Evolutionary conservation across 2,888 invertebrate species (phyloP).

Genomic region (Petrophora chlorosata): DNA sequence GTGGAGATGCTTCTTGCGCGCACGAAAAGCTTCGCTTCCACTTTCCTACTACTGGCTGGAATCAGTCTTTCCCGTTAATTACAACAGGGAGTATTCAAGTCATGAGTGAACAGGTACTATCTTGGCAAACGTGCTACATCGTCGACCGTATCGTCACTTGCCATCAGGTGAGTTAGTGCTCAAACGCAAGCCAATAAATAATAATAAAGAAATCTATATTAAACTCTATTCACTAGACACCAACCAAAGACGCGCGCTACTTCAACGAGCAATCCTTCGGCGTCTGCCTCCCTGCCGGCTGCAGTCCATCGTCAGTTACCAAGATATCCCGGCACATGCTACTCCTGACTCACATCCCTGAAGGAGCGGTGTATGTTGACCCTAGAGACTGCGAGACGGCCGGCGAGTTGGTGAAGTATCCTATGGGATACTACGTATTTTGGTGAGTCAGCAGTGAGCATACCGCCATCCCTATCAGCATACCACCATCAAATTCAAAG

Average conservation of each 20-base stretch:
- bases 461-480: not conserved
- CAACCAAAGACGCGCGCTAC: slow-evolving; percentile 32
- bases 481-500: not conserved
- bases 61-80: too few species aligned
- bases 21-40: too few species aligned
- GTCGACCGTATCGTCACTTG: too few species aligned
- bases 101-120: too few species aligned
- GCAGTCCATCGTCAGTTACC: slow-evolving; percentile 37
- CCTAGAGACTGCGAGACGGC: slow-evolving; percentile 35
- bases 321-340: slow-evolving; percentile 42
- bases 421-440: slow-evolving; percentile 34
- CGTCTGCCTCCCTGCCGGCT: slow-evolving; percentile 46
- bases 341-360: slow-evolving; percentile 35
- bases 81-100: too few species aligned
- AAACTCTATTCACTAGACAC: too few species aligned
- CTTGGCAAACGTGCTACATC: too few species aligned
- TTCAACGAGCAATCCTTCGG: slow-evolving; percentile 45
- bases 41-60: too few species aligned
- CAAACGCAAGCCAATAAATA: too few species aligned
- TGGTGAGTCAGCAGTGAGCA: slow-evolving; percentile 36
- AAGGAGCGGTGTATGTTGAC: slow-evolving; percentile 34
- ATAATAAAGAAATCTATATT: too few species aligned
- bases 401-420: slow-evolving; percentile 22
- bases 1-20: too few species aligned
- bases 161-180: too few species aligned